Evolutionary conservation across 1,140 invertebrate species (phyloP), one percentile per base, ranked within the genome.

Genomic region (Holcopasites calliopsidis): DNA sequence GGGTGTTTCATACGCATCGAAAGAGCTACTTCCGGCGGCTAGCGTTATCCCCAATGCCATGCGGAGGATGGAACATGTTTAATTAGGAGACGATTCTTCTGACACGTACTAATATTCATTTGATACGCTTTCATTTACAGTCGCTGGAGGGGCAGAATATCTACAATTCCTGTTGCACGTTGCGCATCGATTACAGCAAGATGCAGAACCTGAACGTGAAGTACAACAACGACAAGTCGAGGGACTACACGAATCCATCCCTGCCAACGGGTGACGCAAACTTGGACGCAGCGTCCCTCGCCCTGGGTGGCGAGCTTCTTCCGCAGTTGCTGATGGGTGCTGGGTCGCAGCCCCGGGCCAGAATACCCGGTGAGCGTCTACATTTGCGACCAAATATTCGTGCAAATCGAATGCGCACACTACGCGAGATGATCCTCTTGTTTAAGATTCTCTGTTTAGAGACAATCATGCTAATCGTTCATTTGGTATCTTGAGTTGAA

Each of bases 151-250:
- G 98, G 0, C 98, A 99, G 92, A 99, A 99, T 89, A 99, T 99
- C 86, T 99, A 99, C 94, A 99, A 98, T 92, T 98, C 97, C 54
- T 99, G 98, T 93, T 99, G 98, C 93, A 99, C 98, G n/a, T 93
- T 99, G 85, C 96, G 98, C 88, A 99, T 99, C 86, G 99, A 99
- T 92, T 99, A 98, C 93, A 99, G 97, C 82, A 99, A 99, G 92
- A 95, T 99, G 94, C 96, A 96, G 75, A 98, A 96, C 75, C 93
- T 99, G 76, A 99, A 99, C 92, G 98, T 99, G 42, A 99, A 99
- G 91, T 99, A 98, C 93, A 99, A 99, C 93, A 99, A 99, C 92
- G 99, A 99, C 93, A 99, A 99, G 92, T 98, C 97, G 62, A 93
- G 99, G 57, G 99, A 99, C 92, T 99, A 98, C 93, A 99, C 98